Evolutionary conservation across 2,797 vertebrate species (phyloP).

Genomic region (Sebastes melanostomus): DNA sequence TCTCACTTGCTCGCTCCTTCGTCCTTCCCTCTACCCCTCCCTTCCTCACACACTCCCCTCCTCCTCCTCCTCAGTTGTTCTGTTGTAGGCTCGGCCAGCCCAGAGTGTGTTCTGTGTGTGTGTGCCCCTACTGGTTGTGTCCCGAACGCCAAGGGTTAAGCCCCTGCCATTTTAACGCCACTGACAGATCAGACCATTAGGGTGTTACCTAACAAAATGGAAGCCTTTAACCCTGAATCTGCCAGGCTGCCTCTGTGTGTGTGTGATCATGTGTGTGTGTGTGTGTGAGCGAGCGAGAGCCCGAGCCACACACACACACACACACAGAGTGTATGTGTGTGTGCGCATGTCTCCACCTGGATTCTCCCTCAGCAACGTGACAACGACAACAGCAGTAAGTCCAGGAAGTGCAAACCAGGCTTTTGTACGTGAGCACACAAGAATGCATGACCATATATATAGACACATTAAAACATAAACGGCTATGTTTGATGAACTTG

Average conservation of each 20-base stretch:
- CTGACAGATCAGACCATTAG: slow-evolving; percentile 87
- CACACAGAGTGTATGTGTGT: slow-evolving; percentile 31
- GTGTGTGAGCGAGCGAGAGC: background rate
- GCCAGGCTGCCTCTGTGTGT: slow-evolving; percentile 68
- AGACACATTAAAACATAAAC: background rate
- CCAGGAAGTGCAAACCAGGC: slow-evolving; percentile 68
- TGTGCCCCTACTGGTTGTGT: slow-evolving; percentile 78
- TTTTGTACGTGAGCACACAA: slow-evolving; percentile 59
- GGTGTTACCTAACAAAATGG: slow-evolving; percentile 91
- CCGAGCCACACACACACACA: slow-evolving; percentile 25
- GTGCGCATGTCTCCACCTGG: slow-evolving; percentile 78
- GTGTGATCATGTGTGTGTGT: background rate
- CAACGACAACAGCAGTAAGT: slow-evolving; percentile 61
- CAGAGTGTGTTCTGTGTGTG: slow-evolving; percentile 57
- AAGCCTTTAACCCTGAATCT: slow-evolving; percentile 86
- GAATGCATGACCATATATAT: slow-evolving; percentile 30
- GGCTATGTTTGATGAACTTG: background rate
- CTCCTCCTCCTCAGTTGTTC: slow-evolving; percentile 53
- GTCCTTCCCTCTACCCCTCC: slow-evolving; percentile 56
- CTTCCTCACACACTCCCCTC: slow-evolving; percentile 23
- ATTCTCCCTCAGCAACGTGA: slow-evolving; percentile 77
- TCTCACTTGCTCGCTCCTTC: slow-evolving; percentile 33
- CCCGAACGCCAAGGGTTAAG: slow-evolving; percentile 86
- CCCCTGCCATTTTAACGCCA: slow-evolving; percentile 88
- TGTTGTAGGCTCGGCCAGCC: slow-evolving; percentile 65